Conservation (phyloP, 2,888 invertebrate species). For the Gortyna flavago region DNA sequence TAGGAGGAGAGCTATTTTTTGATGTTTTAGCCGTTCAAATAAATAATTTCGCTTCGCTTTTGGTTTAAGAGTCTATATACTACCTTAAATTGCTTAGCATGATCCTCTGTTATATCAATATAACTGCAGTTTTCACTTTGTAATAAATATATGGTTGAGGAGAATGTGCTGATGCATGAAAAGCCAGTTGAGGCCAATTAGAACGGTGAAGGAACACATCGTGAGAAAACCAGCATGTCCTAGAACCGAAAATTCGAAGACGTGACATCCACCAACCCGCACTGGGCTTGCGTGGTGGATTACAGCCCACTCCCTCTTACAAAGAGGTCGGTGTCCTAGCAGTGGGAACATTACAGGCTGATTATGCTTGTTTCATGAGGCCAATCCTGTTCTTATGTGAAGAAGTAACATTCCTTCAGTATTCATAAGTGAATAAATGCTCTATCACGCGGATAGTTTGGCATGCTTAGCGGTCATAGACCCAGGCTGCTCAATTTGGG, state of each 20-base stretch:
- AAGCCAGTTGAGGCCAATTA: background rate
- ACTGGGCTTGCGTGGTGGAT: background rate
- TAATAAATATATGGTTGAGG: background rate
- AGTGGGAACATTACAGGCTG: background rate
- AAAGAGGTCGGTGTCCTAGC: background rate
- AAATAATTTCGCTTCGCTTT: background rate
- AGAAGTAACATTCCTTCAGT: background rate
- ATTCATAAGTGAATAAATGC: background rate
- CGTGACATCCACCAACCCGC: background rate
- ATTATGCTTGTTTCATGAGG: background rate
- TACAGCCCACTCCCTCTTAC: background rate
- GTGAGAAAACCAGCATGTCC: background rate
- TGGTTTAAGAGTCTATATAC: background rate
- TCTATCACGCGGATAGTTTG: background rate
- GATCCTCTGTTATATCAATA: background rate
- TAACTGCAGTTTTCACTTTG: background rate
- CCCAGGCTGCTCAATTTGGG: background rate
- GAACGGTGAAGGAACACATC: background rate
- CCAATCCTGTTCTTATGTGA: background rate
- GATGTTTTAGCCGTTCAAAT: background rate
- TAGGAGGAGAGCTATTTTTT: background rate
- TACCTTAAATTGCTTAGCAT: background rate
- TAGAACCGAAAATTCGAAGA: background rate
- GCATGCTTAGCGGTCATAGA: conserved; percentile 4
- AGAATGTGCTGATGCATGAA: background rate